A percentile compares a stretch with the other conserved stretches of the same genome.
phyloP scores from a whole-genome alignment of 1,140 invertebrate species.

The Caenorhabditis latens region DNA sequence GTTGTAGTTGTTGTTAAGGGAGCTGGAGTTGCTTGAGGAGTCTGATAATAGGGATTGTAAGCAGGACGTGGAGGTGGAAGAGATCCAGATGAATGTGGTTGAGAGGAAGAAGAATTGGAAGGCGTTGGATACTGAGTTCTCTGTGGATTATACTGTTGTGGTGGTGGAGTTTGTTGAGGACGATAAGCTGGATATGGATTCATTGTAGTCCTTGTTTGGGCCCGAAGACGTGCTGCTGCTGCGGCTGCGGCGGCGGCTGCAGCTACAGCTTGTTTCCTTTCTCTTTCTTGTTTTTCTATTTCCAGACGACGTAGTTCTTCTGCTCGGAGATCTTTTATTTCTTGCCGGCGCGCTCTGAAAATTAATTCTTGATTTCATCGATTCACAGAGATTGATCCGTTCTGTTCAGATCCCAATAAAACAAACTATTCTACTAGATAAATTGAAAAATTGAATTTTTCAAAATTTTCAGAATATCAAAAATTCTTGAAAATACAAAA shows the following conservation, averaged over 20 bases:
- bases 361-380: no score
- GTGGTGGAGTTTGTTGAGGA: not conserved
- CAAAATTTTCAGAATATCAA: no score
- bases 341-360: conserved; percentile 41
- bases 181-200: conserved; percentile 22
- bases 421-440: no score
- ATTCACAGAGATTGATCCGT: no score
- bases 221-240: not conserved
- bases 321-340: conserved; percentile 9
- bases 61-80: not conserved
- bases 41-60: conserved; percentile 19
- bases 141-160: not conserved
- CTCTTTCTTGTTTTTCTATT: not conserved
- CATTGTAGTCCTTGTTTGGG: not conserved
- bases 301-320: not conserved
- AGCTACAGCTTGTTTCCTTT: not conserved
- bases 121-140: not conserved
- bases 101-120: not conserved
- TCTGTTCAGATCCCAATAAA: no score
- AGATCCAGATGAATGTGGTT: not conserved
- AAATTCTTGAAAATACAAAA: no score
- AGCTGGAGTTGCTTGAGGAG: not conserved
- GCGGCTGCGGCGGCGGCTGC: not conserved
- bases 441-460: no score
- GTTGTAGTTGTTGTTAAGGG: not conserved